Evolutionary conservation across 1,140 invertebrate species (phyloP).

Genomic region (Brachionus plicatilis): DNA sequence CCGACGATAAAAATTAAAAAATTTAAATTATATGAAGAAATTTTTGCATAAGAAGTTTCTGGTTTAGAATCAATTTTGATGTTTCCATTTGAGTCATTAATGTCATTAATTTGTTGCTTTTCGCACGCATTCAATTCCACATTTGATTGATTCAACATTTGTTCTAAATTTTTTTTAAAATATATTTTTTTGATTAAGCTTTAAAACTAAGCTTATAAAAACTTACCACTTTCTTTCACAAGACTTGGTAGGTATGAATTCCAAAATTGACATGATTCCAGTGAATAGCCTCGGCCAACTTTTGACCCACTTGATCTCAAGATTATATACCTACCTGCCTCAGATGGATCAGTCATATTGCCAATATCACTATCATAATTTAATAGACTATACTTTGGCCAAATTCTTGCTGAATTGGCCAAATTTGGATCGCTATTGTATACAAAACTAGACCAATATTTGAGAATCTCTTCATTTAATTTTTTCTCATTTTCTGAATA

Average conservation of each 20-base stretch:
- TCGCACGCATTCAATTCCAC: not conserved
- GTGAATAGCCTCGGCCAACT: slow-evolving; percentile 4
- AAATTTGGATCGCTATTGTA: not conserved
- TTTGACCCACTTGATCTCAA: slow-evolving; percentile 15
- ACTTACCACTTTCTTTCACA: not conserved
- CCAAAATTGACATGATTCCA: slow-evolving; percentile 35
- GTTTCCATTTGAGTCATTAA: too few relatives aligned
- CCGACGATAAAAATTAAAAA: too few relatives aligned
- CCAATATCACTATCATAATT: not conserved
- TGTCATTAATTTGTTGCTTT: not conserved
- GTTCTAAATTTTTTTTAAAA: not conserved
- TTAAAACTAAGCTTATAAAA: not conserved
- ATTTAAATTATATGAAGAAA: too few relatives aligned
- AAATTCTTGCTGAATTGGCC: not conserved
- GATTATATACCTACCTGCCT: slow-evolving; percentile 5
- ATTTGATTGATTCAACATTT: not conserved
- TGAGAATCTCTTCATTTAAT: slow-evolving; percentile 14
- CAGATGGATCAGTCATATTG: slow-evolving; percentile 9
- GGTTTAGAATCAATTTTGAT: too few relatives aligned
- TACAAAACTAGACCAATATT: slow-evolving; percentile 26
- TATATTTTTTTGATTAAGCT: not conserved
- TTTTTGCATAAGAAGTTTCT: too few relatives aligned
- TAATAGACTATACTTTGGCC: slow-evolving; percentile 16
- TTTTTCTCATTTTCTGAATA: slow-evolving; percentile 27
- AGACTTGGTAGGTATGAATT: slow-evolving; percentile 25